Conservation (phyloP, 2,797 vertebrate genomes). For the Kryptopterus vitreolus region DNA sequence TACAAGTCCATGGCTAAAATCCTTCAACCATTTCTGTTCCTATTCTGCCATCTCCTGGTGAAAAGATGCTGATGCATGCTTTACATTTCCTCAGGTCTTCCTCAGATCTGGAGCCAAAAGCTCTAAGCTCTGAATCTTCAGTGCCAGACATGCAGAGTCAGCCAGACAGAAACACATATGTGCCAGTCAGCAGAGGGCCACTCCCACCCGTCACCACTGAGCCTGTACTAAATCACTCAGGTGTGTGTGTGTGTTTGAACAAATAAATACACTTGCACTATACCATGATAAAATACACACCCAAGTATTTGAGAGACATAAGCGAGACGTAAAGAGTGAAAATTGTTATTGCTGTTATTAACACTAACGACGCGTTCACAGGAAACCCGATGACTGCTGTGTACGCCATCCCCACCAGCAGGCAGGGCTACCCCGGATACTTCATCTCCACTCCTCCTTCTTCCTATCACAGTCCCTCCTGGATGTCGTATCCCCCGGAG, state of each 20-base stretch:
- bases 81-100: conserved; percentile 78
- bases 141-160: conserved; percentile 81
- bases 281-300: neutral
- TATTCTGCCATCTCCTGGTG: conserved; percentile 63
- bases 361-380: conserved; percentile 54
- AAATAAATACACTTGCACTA: neutral
- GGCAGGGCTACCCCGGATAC: conserved; percentile 88
- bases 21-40: neutral
- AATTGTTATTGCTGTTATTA: no score
- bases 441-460: conserved; percentile 90
- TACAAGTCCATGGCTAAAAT: conserved; percentile 63
- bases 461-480: conserved; percentile 91
- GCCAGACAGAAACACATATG: conserved; percentile 80
- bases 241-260: conserved; percentile 65
- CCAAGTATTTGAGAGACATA: no score
- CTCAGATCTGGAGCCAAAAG: conserved; percentile 90
- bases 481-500: conserved; percentile 96
- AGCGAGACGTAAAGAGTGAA: neutral
- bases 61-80: conserved; percentile 38
- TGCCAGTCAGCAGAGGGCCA: conserved; percentile 76
- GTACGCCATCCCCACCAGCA: conserved; percentile 92
- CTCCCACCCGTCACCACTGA: conserved; percentile 83
- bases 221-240: conserved; percentile 91
- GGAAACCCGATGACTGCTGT: conserved; percentile 96
- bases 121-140: conserved; percentile 79